Evolutionary conservation across 2,113 vertebrate species (phyloP).

Genomic region (Platysteira castanea): DNA sequence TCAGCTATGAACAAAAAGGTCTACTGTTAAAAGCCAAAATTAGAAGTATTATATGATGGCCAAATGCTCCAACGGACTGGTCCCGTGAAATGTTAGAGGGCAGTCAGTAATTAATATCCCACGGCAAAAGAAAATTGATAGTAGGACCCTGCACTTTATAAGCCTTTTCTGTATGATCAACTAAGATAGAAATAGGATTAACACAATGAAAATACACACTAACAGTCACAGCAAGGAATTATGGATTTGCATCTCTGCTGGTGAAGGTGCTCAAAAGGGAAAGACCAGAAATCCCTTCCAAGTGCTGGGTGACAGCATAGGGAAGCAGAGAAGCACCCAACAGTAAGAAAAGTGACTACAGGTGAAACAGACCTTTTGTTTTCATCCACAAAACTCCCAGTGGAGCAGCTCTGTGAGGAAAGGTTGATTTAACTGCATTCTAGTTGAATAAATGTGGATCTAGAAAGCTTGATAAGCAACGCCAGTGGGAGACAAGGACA

Average conservation of each 20-base stretch:
- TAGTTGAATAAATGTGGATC: neutral
- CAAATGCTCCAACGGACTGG: accelerated
- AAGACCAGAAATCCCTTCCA: neutral
- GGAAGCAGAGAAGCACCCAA: neutral
- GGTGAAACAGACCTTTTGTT: neutral
- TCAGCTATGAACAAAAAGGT: neutral
- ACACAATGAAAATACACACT: neutral
- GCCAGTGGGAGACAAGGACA: neutral
- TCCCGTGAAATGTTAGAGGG: neutral
- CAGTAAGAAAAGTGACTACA: neutral
- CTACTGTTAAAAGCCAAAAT: neutral
- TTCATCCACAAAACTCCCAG: neutral
- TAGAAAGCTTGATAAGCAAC: neutral
- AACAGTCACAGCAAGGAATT: neutral
- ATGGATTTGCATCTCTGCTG: neutral
- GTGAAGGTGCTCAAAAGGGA: neutral
- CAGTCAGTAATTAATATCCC: neutral
- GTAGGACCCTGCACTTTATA: neutral
- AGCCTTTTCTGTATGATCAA: neutral
- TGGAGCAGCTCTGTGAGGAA: neutral
- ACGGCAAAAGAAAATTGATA: neutral
- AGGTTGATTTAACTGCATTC: neutral
- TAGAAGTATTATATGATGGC: neutral
- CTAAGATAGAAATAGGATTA: neutral
- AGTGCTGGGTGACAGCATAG: neutral